These are phyloP conservation scores for Heliconius erato DNA, from an alignment of 2,888 invertebrate genomes.

Conservation along the genomic window DNA sequence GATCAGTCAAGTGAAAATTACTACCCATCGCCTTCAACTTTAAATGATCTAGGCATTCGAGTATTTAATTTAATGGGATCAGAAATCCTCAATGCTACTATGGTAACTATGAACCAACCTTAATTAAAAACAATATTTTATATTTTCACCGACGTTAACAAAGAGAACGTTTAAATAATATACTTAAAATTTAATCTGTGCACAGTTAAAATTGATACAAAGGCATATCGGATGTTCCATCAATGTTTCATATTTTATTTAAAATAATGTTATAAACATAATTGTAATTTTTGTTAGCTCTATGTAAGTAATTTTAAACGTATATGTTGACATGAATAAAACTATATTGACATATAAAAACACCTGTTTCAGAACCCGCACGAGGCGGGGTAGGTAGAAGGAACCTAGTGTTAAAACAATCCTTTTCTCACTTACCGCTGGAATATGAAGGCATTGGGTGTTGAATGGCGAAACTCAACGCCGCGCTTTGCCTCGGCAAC, in stretches of 20 bases:
- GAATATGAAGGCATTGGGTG: too few relatives aligned
- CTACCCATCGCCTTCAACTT: conserved; percentile 56
- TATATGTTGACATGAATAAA: too few relatives aligned
- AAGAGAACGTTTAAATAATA: background rate
- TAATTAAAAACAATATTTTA: background rate
- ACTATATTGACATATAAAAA: too few relatives aligned
- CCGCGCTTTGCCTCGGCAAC: too few relatives aligned
- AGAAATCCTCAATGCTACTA: background rate
- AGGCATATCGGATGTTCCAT: too few relatives aligned
- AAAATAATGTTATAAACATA: background rate
- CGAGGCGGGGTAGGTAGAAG: too few relatives aligned
- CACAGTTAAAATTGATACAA: too few relatives aligned
- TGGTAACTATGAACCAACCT: background rate
- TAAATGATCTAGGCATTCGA: conserved; percentile 55
- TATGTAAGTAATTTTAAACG: background rate
- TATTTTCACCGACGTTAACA: background rate
- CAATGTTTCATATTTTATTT: background rate
- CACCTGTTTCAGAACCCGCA: too few relatives aligned
- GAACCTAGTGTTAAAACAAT: too few relatives aligned
- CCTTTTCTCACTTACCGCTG: too few relatives aligned
- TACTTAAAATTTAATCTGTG: too few relatives aligned
- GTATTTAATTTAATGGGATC: background rate
- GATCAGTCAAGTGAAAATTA: conserved; percentile 56
- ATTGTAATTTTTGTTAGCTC: background rate
- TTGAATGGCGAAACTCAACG: too few relatives aligned